Base-by-base conservation (phyloP, 1,140 invertebrate species). In the Rhyacophila brunnea region DNA sequence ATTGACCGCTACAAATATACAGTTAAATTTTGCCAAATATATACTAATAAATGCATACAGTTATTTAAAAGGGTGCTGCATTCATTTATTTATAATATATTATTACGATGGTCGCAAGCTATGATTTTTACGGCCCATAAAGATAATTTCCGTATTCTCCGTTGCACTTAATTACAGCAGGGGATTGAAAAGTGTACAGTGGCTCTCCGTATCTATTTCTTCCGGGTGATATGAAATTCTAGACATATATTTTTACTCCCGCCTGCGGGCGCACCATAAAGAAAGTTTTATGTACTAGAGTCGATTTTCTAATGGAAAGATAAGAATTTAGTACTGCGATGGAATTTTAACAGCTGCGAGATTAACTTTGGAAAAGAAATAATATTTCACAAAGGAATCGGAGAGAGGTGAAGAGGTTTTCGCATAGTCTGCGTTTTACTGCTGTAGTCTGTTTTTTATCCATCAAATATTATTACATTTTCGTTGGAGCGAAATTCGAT, bases 301-400 rank as follows among this genome's bases (percentile, higher is more conserved):
- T 47, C 57, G 57, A 59, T 59, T 52, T 53, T 59, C 49, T 59
- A 59, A 59, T 59, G 57, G 57, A 59, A 59, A 52, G 57, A 59
- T 59, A 59, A 59, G 57, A 59, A 59, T 59, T 59, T 48, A 53
- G 49, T 38, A 48, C 57, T 11, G 49, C 49, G 38, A 47, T 59
- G 49, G 57, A 59, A 59, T 59, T 59, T 59, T 59, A 59, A 59
- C 57, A 59, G 57, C 57, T 53, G 48, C 44, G 57, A 48, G 48
- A 59, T 59, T 59, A 59, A 59, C 47, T 58, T 19, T 45, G 14
- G 14, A 45, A 28, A 19, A 45, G 43, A 45, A 45, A 45, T 45
- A 19, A 45, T 45, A 45, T 45, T 45, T 45, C 17, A 17, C 10
- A 15, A 45, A 45, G 17, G 43, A 19, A 17, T 45, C 18, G 43